Conservation (phyloP, 2,113 vertebrate genomes). For the Trichechus manatus region DNA sequence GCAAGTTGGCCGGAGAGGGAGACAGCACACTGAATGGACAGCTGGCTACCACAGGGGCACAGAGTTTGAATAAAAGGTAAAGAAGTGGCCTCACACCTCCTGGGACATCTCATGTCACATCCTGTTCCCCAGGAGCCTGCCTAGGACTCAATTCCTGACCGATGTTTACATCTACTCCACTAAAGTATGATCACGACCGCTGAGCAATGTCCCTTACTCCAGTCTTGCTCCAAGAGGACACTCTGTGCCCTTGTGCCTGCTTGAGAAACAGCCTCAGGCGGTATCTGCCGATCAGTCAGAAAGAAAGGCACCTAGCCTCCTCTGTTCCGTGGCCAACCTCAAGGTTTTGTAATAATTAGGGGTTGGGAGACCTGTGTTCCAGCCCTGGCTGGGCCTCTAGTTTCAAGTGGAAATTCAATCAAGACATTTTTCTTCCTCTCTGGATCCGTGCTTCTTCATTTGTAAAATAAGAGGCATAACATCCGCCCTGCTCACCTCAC, state of each 20-base stretch:
- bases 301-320: neutral
- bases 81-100: neutral
- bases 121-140: neutral
- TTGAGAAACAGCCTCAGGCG: neutral
- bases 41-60: neutral
- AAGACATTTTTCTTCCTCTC: neutral
- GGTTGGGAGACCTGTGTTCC: neutral
- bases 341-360: neutral
- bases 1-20: neutral
- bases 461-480: conserved; percentile 43
- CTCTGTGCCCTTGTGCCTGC: neutral
- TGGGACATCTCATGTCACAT: neutral
- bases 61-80: neutral
- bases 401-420: conserved; percentile 13
- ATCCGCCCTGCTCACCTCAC: neutral
- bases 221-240: neutral
- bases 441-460: conserved; percentile 18
- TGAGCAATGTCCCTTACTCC: neutral
- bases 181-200: fast-evolving
- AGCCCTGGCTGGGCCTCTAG: neutral
- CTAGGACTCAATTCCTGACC: neutral
- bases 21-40: neutral
- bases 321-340: neutral
- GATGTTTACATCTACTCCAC: no score
- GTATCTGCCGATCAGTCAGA: neutral